A percentile compares a stretch with the other conserved stretches of the same genome.
Conservation (phyloP, 2,797 vertebrate genomes). For the Cyprinella venusta region DNA sequence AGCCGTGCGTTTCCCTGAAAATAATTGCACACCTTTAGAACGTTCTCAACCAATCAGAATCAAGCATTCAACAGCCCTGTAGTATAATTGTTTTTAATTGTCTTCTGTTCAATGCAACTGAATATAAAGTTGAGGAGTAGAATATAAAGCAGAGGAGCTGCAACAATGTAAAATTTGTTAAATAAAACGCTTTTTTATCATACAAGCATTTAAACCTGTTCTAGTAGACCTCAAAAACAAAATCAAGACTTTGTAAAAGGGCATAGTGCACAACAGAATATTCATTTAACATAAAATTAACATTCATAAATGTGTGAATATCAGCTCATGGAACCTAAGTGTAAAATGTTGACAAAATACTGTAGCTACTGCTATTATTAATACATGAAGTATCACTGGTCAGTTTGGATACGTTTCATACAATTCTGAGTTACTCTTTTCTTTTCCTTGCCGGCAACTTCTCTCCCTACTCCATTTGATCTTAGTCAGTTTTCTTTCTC, state of each 20-base stretch:
- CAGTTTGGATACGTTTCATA: slow-evolving; percentile 1
- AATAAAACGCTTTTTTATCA: background rate
- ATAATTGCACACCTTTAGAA: no score
- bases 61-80: no score
- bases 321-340: background rate
- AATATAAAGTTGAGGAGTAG: slow-evolving; percentile 7
- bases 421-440: background rate
- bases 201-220: background rate
- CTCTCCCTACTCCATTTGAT: slow-evolving; percentile 17
- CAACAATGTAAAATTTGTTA: background rate
- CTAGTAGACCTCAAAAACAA: background rate
- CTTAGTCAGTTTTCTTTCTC: slow-evolving; percentile 3
- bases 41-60: no score
- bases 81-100: background rate
- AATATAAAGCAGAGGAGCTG: background rate
- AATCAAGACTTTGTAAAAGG: background rate
- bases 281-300: background rate
- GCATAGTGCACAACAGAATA: no score
- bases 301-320: background rate
- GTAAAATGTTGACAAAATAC: no score
- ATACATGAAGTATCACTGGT: background rate
- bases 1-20: no score
- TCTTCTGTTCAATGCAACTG: background rate
- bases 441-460: background rate
- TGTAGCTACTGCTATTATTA: background rate